A percentile compares a stretch with the other conserved stretches of the same genome.
Evolutionary conservation across 2,888 invertebrate genomes (phyloP).

Genomic region (Autographa gamma): DNA sequence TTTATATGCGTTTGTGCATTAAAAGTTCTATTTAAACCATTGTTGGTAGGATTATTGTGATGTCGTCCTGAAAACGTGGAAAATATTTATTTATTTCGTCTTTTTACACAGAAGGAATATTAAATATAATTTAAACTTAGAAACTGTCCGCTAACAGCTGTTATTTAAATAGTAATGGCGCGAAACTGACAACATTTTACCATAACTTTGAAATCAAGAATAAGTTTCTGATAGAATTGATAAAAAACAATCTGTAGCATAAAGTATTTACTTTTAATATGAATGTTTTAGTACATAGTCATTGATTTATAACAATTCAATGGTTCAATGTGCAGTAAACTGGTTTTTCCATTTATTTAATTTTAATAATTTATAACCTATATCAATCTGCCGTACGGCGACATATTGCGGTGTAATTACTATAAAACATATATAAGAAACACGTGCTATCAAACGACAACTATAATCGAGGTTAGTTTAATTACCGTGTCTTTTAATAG

Average conservation of each 20-base stretch:
- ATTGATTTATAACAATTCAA: not conserved
- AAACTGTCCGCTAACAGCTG: not conserved
- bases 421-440: constrained; percentile 11
- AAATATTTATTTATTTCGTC: too few species aligned
- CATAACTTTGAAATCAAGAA: too few species aligned
- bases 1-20: not conserved
- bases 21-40: too few species aligned
- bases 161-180: not conserved
- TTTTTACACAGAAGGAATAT: too few species aligned
- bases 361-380: constrained; percentile 10
- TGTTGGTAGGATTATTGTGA: too few species aligned
- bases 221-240: too few species aligned
- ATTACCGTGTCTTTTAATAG: not conserved
- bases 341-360: constrained; percentile 17
- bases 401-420: constrained; percentile 8
- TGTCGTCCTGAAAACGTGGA: too few species aligned
- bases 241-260: too few species aligned
- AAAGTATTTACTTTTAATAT: not conserved
- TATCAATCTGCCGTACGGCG: not conserved
- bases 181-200: not conserved
- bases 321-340: constrained; percentile 3
- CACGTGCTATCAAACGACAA: constrained; percentile 33
- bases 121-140: not conserved
- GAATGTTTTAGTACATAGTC: not conserved
- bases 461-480: not conserved